Percentiles rank a stretch among this genome's conserved stretches.
Conservation (phyloP, 2,113 vertebrate genomes). For the Melanocharis versteri region DNA sequence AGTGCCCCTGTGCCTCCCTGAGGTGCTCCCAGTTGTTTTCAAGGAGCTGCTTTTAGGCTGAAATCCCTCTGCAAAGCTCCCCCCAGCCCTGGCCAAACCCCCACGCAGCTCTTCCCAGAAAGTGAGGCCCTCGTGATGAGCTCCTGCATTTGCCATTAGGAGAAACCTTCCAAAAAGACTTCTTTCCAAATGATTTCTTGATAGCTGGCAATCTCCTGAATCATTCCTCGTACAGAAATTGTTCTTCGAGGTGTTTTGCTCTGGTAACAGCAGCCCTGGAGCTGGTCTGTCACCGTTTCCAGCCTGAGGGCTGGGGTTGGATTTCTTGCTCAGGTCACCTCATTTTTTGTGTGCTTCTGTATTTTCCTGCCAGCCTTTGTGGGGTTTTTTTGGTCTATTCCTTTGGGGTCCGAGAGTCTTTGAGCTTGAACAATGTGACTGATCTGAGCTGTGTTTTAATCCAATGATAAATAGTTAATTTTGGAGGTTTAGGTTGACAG, state of each 20-base stretch:
- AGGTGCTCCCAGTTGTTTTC: background rate
- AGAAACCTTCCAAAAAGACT: background rate
- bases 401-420: background rate
- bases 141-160: constrained; percentile 8
- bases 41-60: constrained; percentile 28
- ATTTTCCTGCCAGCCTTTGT: background rate
- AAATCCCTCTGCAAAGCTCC: background rate
- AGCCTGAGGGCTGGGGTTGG: background rate
- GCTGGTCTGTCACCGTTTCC: background rate
- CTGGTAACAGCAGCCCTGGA: background rate
- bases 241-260: background rate
- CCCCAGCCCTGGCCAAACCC: background rate
- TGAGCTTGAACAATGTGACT: background rate
- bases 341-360: background rate
- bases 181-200: background rate
- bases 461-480: constrained; percentile 50
- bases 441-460: background rate
- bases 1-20: background rate
- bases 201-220: constrained; percentile 4
- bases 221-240: background rate
- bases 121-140: background rate
- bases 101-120: background rate
- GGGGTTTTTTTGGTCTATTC: background rate
- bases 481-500: constrained; percentile 7
- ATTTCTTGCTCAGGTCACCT: background rate